Evolutionary conservation across 2,113 vertebrate genomes (phyloP), one percentile per base, ranked within the genome.

Genomic region (Macroglossus sobrinus): DNA sequence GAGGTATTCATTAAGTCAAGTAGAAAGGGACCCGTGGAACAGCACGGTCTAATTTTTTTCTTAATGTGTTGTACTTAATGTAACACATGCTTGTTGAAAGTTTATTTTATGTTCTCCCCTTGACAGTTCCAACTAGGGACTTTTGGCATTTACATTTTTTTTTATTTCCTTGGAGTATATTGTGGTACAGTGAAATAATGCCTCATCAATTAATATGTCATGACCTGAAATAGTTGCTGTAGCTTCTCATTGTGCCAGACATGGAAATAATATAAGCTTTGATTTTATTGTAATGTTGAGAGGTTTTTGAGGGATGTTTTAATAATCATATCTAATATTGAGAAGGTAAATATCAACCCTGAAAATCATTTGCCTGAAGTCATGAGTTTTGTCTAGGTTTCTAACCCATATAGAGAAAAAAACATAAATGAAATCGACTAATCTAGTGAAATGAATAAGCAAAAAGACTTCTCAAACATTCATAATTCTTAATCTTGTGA

Each of bases 401-500:
- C 50, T 87, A 94, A 66, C 4, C 50, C 19, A 80, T 64, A 79
- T 7, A 71, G 15, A 16, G 28, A 82, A 50, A 30, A 68, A 24
- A 57, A 22, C 6, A 53, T 79, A 50, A 66, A 72, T 94, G 24
- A 86, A 93, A 59, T 35, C 63, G 57, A 82, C 30, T 68, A 81
- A 78, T 76, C 16, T 76, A 89, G 11, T 2, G 87, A 95, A 86
- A 94, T 84, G 13, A 82, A 21, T 82, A 92, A 80, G 9, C 55
- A 71, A 64, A 92, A 79, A 13, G 7, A 1, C 18, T 71, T 1
- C 24, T 87, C 22, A 38, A 96, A 84, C 19, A 45, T 76, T 88
- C 22, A 90, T 12, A 94, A 82, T 95, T 84, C 55, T 86, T 94
- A 89, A 53, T 91, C 50, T 91, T 84, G 22, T 74, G 40, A 84